Evolutionary conservation across 2,888 invertebrate genomes (phyloP).

Genomic region (Chaitophorus viminalis): DNA sequence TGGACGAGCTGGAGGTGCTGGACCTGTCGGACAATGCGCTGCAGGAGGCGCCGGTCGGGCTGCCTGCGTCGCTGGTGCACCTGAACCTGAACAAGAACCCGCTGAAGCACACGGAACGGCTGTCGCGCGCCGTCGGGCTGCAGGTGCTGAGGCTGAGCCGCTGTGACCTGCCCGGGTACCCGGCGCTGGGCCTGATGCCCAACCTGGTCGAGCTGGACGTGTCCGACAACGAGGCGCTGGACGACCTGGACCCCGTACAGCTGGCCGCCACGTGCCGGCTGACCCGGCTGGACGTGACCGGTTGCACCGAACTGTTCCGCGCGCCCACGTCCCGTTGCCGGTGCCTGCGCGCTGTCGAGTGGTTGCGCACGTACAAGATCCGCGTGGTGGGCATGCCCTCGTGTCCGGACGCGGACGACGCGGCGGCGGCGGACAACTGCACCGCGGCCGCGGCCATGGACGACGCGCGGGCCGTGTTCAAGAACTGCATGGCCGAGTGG

Average conservation of each 20-base stretch:
- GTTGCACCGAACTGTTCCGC: neutral
- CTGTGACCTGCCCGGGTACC: conserved; percentile 15
- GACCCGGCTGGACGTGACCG: conserved; percentile 33
- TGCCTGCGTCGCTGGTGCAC: conserved; percentile 35
- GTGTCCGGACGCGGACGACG: conserved; percentile 8
- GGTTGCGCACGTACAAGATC: conserved; percentile 34
- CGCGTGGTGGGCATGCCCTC: neutral
- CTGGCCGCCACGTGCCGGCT: conserved; percentile 56
- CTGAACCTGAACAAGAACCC: conserved; percentile 42
- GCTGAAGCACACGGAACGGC: conserved; percentile 2
- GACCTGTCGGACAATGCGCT: conserved; percentile 45
- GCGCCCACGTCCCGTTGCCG: conserved; percentile 18
- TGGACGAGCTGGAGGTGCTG: conserved; percentile 40
- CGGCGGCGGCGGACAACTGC: neutral
- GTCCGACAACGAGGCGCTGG: neutral
- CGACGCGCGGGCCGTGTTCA: conserved; percentile 16
- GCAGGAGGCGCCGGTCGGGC: conserved; percentile 23
- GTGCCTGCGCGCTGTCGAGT: conserved; percentile 28
- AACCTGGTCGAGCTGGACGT: conserved; percentile 49
- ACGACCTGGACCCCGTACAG: neutral
- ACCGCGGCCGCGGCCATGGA: neutral
- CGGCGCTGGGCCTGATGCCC: conserved; percentile 44
- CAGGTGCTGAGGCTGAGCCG: conserved; percentile 15
- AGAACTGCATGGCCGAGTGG: conserved; percentile 52
- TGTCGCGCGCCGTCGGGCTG: conserved; percentile 35